Evolutionary conservation across 2,797 vertebrate species (phyloP), one percentile per base, ranked within the genome.

Genomic region (Podarcis lilfordi): DNA sequence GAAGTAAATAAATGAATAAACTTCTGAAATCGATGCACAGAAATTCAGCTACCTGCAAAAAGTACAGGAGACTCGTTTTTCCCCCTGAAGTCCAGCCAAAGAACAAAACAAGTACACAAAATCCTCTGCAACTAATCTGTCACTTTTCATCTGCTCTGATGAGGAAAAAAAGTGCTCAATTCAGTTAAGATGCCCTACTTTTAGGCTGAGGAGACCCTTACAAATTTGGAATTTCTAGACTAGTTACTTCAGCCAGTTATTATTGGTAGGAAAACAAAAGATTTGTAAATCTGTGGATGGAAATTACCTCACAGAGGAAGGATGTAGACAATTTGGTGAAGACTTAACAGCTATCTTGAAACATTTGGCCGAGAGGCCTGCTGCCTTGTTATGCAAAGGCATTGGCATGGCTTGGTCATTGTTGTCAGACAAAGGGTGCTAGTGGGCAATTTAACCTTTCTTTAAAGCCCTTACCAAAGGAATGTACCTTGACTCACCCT

Each of bases 21-120:
- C 86, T 90, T 45, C 66, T 84, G 79, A 32, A 88, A 32, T 7
- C 8, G n/a, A 1, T 92, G 86, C 68, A 82, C 78, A 87, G 75
- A 79, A 88, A 37, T 25, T 74, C 15, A 55, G 11, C 69, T 29
- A 78, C 27, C 32, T 2, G 0, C 0, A 25, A 75, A 55, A 27
- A 37, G 21, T 3, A 3, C 8, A 76, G 68, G n/a, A 9, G 68
- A 19, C 27, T 81, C 71, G 11, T 77, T 29, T 78, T 66, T 9
- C 1, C 8, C 8, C 21, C 43, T 0, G 23, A 37, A 43, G 82
- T 43, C 88, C 10, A 4, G 0, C 50, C 8, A 84, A 71, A 61
- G 17, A 35, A 45, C 3, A 59, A 50, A 8, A 2, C 50, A 69
- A 11, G n/a, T 32, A n/a, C 55, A 19, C 37, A 19, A 50, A 21